Percentiles rank a stretch among this genome's conserved stretches.
Evolutionary conservation across 2,113 vertebrate species (phyloP).

Genomic region (Bungarus multicinctus): DNA sequence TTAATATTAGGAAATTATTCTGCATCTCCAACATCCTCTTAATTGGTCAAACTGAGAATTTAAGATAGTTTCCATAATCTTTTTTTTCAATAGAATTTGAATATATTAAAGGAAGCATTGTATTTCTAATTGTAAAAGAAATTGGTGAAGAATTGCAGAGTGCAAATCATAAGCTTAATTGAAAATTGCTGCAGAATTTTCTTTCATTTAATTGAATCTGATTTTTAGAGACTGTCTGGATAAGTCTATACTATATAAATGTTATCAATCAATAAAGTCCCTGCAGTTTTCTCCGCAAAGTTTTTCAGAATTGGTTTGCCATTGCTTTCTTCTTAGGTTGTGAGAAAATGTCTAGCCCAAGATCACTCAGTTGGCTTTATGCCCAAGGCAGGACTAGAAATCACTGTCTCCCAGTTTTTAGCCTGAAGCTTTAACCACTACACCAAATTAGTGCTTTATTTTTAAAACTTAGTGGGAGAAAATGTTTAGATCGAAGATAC

Average conservation of each 20-base stretch:
- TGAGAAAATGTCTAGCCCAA: neutral
- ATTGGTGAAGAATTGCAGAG: slow-evolving; percentile 2
- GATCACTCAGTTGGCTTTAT: neutral
- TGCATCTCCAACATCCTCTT: neutral
- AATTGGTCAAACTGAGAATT: neutral
- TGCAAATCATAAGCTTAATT: neutral
- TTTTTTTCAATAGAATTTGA: neutral
- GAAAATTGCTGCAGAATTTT: neutral
- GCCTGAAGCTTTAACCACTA: neutral
- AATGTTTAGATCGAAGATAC: neutral
- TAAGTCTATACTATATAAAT: neutral
- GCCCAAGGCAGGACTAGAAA: neutral
- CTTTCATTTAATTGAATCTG: neutral
- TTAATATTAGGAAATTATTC: neutral
- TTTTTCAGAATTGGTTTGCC: neutral
- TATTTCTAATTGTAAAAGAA: neutral
- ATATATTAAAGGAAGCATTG: neutral
- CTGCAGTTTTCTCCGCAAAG: neutral
- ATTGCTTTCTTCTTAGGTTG: neutral
- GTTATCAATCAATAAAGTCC: neutral
- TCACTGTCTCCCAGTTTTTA: neutral
- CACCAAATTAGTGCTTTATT: neutral
- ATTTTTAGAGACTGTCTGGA: neutral
- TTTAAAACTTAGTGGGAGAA: neutral
- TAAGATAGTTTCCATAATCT: neutral